Evolutionary conservation across 2,888 invertebrate genomes (phyloP).

Genomic region (Gryllus longicercus): DNA sequence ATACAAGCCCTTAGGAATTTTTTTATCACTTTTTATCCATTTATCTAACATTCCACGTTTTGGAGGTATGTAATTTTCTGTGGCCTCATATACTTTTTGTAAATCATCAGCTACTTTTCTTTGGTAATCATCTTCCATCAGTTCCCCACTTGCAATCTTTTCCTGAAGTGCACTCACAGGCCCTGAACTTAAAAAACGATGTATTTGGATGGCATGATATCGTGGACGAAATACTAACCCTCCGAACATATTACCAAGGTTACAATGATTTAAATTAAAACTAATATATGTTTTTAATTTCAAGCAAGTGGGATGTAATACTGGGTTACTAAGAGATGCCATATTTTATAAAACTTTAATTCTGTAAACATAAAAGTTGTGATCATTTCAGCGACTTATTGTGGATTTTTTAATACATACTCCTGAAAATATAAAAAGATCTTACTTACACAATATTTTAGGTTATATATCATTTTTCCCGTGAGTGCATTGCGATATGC

Average conservation of each 20-base stretch:
- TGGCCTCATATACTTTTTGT: constrained; percentile 64
- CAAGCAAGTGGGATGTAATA: not conserved
- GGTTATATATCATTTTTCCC: too few relatives aligned
- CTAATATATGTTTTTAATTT: not conserved
- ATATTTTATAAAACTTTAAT: not conserved
- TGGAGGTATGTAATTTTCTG: constrained; percentile 58
- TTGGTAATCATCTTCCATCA: constrained; percentile 68
- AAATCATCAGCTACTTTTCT: constrained; percentile 64
- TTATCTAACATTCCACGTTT: constrained; percentile 46
- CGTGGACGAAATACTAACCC: not conserved
- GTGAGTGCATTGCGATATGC: too few relatives aligned
- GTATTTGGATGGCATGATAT: constrained; percentile 8
- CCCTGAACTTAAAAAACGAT: constrained; percentile 11
- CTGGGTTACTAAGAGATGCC: not conserved
- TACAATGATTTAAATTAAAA: not conserved
- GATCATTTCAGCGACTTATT: not conserved
- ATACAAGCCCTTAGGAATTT: constrained; percentile 76
- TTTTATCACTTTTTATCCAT: constrained; percentile 41
- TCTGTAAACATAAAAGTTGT: not conserved
- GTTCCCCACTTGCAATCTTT: constrained; percentile 42
- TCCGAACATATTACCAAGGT: not conserved
- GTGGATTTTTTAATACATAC: too few relatives aligned
- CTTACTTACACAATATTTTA: too few relatives aligned
- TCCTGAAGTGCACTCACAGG: constrained; percentile 30
- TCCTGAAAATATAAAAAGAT: too few relatives aligned